Conservation (phyloP, 2,797 vertebrate species). For the Hipposideros larvatus region DNA sequence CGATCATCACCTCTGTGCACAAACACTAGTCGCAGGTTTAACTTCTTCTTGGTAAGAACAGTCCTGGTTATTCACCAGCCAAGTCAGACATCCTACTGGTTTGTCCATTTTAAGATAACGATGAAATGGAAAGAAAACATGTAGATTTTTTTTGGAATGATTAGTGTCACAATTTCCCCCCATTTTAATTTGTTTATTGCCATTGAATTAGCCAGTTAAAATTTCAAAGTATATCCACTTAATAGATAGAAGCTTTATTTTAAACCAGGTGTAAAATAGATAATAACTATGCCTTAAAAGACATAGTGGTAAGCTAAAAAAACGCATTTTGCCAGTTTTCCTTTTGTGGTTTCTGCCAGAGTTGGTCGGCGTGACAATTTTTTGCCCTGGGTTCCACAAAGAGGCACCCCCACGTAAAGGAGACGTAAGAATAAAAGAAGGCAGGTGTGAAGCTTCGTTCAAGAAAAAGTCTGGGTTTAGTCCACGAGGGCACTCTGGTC, state of each 20-base stretch:
- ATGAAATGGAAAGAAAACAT: background rate
- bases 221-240: background rate
- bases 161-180: background rate
- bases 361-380: background rate
- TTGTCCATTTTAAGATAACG: background rate
- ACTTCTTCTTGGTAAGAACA: background rate
- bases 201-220: background rate
- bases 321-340: background rate
- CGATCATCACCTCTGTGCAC: background rate
- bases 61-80: background rate
- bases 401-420: background rate
- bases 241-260: background rate
- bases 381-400: background rate
- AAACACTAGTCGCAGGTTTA: background rate
- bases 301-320: constrained; percentile 3
- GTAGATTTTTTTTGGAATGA: background rate
- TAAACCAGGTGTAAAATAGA: background rate
- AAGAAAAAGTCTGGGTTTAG: background rate
- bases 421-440: background rate
- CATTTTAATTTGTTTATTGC: background rate
- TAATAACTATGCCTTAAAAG: background rate
- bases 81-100: background rate
- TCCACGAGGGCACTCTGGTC: background rate
- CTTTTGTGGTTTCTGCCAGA: background rate
- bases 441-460: background rate